Percentiles rank a stretch among this genome's conserved stretches.
Conservation (phyloP, 2,888 invertebrate species). For the Drosophila colorata region DNA sequence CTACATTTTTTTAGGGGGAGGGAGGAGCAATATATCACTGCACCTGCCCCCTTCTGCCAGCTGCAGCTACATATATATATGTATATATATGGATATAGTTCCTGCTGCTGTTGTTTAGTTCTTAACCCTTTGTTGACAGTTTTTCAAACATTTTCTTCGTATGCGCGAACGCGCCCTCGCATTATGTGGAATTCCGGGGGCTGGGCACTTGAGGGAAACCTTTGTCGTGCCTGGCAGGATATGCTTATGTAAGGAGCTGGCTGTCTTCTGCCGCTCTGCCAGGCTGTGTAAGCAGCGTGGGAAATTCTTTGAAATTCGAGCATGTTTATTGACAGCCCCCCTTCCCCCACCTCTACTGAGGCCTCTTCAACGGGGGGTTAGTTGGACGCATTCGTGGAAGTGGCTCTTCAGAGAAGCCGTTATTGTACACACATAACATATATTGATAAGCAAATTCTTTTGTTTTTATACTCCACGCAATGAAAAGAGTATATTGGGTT, state of each 20-base stretch:
- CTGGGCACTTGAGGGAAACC: conserved; percentile 44
- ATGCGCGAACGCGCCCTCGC: conserved; percentile 10
- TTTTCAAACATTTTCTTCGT: conserved; percentile 21
- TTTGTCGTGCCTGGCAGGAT: conserved; percentile 65
- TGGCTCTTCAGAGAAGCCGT: conserved; percentile 57
- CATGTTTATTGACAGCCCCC: conserved; percentile 61
- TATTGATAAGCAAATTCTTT: conserved; percentile 44
- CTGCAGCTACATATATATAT: conserved; percentile 21
- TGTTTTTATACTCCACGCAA: too few relatives aligned
- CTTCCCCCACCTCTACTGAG: not conserved
- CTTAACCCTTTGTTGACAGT: conserved; percentile 71
- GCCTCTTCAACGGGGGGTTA: conserved; percentile 16
- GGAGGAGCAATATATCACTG: conserved; percentile 1
- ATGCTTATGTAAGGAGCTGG: conserved; percentile 49
- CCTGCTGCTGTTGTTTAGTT: conserved; percentile 41
- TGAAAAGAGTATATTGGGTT: too few relatives aligned
- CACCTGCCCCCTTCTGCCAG: conserved; percentile 38
- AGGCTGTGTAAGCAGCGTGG: conserved; percentile 73
- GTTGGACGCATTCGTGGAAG: conserved; percentile 27
- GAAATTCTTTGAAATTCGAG: conserved; percentile 80
- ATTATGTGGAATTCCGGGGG: conserved; percentile 39
- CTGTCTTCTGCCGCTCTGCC: conserved; percentile 8
- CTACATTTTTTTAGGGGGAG: conserved; percentile 32
- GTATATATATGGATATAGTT: conserved; percentile 10
- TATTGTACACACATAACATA: conserved; percentile 34